Percentiles rank a stretch among this genome's conserved stretches.
These are phyloP conservation scores for Chloroclysta siterata DNA, from an alignment of 2,888 invertebrate genomes.

Conservation along the genomic window DNA sequence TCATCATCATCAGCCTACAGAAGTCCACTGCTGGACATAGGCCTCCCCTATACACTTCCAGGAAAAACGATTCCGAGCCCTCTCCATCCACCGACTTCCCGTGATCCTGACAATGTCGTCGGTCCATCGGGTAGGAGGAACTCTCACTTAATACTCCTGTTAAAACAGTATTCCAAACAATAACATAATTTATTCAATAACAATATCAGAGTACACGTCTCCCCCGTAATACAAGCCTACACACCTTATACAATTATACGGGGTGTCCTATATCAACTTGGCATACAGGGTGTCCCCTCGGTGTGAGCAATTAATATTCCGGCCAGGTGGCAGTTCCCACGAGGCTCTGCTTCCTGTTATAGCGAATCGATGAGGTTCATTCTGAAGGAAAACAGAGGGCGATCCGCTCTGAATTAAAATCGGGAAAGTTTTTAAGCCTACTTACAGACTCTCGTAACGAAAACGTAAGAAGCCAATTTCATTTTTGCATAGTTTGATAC, in stretches of 20 bases:
- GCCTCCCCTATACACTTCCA: no score
- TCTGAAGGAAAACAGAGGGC: slow-evolving; percentile 25
- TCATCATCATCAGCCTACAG: no score
- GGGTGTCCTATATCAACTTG: slow-evolving; percentile 11
- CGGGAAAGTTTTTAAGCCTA: slow-evolving; percentile 20
- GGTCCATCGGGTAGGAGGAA: no score
- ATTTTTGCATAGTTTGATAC: no score
- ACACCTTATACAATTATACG: slow-evolving; percentile 7
- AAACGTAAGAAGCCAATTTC: background rate
- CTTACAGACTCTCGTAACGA: slow-evolving; percentile 10
- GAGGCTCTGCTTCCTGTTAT: slow-evolving; percentile 18
- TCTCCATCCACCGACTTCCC: no score
- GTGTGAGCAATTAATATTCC: slow-evolving; percentile 31
- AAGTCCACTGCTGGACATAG: no score
- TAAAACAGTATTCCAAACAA: no score
- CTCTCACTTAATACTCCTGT: no score
- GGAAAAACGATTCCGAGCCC: no score
- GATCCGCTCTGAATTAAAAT: slow-evolving; percentile 18
- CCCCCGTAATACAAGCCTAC: slow-evolving; percentile 4
- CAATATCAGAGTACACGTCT: slow-evolving; percentile 7
- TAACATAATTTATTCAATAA: background rate
- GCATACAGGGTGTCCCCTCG: slow-evolving; percentile 10
- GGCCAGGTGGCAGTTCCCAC: slow-evolving; percentile 42
- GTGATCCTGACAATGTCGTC: no score
- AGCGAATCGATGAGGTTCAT: slow-evolving; percentile 26